Base-by-base conservation (phyloP, 2,888 invertebrate genomes). In the Leptopilina myrica region DNA sequence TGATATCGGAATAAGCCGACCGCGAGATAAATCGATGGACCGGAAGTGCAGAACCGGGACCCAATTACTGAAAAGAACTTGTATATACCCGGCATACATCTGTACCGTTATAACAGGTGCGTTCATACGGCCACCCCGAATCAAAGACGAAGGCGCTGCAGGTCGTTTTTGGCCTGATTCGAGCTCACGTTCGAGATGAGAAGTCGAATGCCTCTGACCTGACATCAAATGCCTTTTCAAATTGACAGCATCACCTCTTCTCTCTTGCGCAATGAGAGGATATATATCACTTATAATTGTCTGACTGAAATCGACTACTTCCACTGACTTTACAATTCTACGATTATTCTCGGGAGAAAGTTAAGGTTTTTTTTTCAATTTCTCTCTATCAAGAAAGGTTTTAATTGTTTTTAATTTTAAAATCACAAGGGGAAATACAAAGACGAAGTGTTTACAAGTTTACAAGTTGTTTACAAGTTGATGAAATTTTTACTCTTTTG, bases 81-180 rank as follows among this genome's bases (percentile, higher is more conserved):
- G 14, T 69, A 49, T 69, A 49, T 49, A 69, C 53, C 26, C 53
- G 20, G 67, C 46, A 67, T 49, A 67, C 46, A 67, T 64, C 14
- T 64, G 14, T 46, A 14, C 49, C 46, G 67, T 67, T 67, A 67
- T 67, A 67, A 67, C 67, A 67, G 67, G 49, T 67, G 67, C 69
- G 26, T 69, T 67, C 53, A 69, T 69, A 20, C 26, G 69, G 53
- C 69, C 69, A 53, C 69, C 69, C 69, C 53, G 69, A 69, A 53
- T 69, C 67, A 67, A 49, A 67, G 67, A 20, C 67, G 12, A 20
- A 26, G 14, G 46, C 20, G 49, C 49, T 46, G 20, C 67, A 67
- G 67, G 67, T 67, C 67, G 49, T 67, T 67, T 49, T 67, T 67
- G 49, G 67, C 67, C 67, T 46, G 67, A 43, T 67, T 49, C 46